Evolutionary conservation across 1,140 invertebrate species (phyloP).

Genomic region (Harlomillsia oculata): DNA sequence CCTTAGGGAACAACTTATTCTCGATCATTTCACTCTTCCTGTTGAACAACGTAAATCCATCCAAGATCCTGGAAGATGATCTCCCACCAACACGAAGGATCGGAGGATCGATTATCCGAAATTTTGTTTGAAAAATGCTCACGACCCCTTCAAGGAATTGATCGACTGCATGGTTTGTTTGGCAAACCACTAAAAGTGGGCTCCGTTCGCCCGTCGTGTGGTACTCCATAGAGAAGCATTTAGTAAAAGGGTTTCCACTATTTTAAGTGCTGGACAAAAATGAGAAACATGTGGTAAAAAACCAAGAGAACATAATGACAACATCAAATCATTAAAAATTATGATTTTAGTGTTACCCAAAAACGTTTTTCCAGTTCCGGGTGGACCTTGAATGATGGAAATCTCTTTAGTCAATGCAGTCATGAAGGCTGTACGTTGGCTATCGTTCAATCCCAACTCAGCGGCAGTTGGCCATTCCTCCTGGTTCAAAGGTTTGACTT

Average conservation of each 20-base stretch:
- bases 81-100: slow-evolving; percentile 23
- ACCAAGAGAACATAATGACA: no score
- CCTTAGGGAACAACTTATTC: background rate
- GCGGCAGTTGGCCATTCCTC: slow-evolving; percentile 40
- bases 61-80: slow-evolving; percentile 7
- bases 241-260: slow-evolving; percentile 19
- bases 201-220: slow-evolving; percentile 38
- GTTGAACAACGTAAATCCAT: slow-evolving; percentile 14
- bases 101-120: background rate
- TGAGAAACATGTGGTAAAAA: no score
- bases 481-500: slow-evolving; percentile 1
- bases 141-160: slow-evolving; percentile 69
- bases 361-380: slow-evolving; percentile 49
- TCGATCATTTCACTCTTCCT: background rate
- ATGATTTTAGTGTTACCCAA: no score
- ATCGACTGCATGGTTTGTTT: slow-evolving; percentile 79
- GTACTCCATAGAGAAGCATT: slow-evolving; percentile 41
- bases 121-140: slow-evolving; percentile 36
- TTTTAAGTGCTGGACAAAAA: slow-evolving; percentile 5
- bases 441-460: slow-evolving; percentile 47
- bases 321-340: no score
- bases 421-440: slow-evolving; percentile 50
- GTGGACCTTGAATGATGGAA: slow-evolving; percentile 57
- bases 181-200: slow-evolving; percentile 69
- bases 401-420: slow-evolving; percentile 53